These are phyloP conservation scores for Parapristionchus giblindavisi DNA, from an alignment of 2,888 invertebrate species.

Conservation along the genomic window DNA sequence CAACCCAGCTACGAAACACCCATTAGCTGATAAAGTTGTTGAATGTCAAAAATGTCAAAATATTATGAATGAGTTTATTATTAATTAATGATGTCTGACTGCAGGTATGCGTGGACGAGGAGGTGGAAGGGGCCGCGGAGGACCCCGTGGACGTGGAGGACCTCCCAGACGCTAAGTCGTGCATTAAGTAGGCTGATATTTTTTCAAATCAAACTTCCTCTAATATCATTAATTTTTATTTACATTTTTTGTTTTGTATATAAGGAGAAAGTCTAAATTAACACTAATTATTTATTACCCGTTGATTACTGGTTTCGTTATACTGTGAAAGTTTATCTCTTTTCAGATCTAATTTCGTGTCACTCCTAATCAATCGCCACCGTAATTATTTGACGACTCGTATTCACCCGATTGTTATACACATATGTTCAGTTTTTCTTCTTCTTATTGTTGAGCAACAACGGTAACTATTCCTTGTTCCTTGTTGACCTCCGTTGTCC, in stretches of 20 bases:
- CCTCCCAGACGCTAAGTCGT: slow-evolving; percentile 32
- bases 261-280: too few species aligned
- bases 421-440: slow-evolving; percentile 29
- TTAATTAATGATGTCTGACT: not conserved
- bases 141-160: slow-evolving; percentile 42
- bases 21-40: too few species aligned
- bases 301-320: not conserved
- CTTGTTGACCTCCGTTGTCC: slow-evolving; percentile 29
- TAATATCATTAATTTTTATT: too few species aligned
- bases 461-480: slow-evolving; percentile 35
- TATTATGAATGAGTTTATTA: too few species aligned
- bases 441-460: slow-evolving; percentile 18
- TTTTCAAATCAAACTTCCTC: too few species aligned
- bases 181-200: not conserved
- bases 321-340: not conserved
- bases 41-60: too few species aligned
- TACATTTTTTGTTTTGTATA: too few species aligned
- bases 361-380: slow-evolving; percentile 4
- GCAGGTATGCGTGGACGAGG: slow-evolving; percentile 47
- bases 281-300: not conserved
- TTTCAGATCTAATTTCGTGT: slow-evolving; percentile 6
- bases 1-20: too few species aligned
- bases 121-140: slow-evolving; percentile 48
- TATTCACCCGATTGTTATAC: too few species aligned
- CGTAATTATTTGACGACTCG: slow-evolving; percentile 31